These are phyloP conservation scores for Syngnathoides biaculeatus DNA, from an alignment of 2,113 vertebrate genomes.

Conservation along the genomic window DNA sequence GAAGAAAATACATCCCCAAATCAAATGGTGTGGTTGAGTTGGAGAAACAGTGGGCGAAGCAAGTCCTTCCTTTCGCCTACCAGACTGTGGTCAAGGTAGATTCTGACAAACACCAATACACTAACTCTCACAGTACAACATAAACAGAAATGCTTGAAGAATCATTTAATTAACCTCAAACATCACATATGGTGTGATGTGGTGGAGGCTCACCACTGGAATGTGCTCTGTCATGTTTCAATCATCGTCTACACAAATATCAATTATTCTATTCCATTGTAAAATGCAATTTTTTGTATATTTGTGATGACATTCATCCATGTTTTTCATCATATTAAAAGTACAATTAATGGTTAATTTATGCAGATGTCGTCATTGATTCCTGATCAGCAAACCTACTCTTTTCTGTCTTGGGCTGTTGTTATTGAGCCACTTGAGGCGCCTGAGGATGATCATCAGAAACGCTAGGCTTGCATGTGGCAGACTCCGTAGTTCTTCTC, in stretches of 20 bases:
- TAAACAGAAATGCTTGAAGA: not conserved
- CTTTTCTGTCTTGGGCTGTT: no score
- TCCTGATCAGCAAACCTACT: no score
- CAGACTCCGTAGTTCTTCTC: no score
- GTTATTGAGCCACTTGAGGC: no score
- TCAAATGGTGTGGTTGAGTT: constrained; percentile 85
- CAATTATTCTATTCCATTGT: not conserved
- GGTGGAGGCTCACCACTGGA: not conserved
- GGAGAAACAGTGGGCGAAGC: constrained; percentile 97
- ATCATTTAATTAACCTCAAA: no score
- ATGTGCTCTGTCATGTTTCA: not conserved
- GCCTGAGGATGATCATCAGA: no score
- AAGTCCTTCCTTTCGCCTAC: constrained; percentile 86
- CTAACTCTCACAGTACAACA: not conserved
- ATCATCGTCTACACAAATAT: no score
- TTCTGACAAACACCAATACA: not conserved
- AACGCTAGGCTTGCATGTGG: no score
- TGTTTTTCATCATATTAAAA: not conserved
- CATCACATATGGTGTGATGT: no score
- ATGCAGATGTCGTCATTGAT: no score
- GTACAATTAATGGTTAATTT: not conserved
- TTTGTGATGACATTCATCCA: no score
- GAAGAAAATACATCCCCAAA: constrained; percentile 84
- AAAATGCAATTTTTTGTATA: not conserved
- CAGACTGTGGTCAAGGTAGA: constrained; percentile 89